These are phyloP conservation scores for Poeciliopsis turneri DNA, from an alignment of 2,797 vertebrate genomes.

Conservation along the genomic window DNA sequence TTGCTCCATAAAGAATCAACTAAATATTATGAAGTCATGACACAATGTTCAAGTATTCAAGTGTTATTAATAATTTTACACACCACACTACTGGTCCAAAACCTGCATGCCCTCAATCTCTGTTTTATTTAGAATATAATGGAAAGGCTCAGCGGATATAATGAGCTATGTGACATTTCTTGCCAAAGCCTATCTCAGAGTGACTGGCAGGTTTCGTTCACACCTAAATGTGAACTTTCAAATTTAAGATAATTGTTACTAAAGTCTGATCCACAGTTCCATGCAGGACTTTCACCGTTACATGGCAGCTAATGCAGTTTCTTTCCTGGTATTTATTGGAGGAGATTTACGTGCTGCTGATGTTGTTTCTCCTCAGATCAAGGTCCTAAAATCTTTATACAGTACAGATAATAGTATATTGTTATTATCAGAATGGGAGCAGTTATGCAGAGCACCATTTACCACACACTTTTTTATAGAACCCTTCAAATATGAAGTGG, in stretches of 20 bases:
- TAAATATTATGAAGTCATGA: neutral
- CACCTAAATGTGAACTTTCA: neutral
- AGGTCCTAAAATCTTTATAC: neutral
- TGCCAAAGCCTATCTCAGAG: neutral
- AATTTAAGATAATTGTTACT: neutral
- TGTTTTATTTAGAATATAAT: neutral
- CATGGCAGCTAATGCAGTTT: neutral
- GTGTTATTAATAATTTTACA: neutral
- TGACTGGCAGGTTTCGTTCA: neutral
- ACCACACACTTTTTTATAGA: neutral
- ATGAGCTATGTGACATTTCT: slow-evolving; percentile 8
- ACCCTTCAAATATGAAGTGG: neutral
- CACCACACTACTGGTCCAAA: neutral
- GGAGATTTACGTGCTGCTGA: neutral
- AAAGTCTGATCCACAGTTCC: neutral
- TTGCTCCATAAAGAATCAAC: neutral
- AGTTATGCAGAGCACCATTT: neutral
- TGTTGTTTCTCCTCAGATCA: no score
- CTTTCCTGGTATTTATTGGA: neutral
- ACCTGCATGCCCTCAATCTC: neutral
- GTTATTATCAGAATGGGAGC: neutral
- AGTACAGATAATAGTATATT: neutral
- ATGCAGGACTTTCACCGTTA: neutral
- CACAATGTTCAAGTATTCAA: neutral
- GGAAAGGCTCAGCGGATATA: neutral